Evolutionary conservation across 2,888 invertebrate genomes (phyloP), one percentile per base, ranked within the genome.

Genomic region (Belgica antarctica): DNA sequence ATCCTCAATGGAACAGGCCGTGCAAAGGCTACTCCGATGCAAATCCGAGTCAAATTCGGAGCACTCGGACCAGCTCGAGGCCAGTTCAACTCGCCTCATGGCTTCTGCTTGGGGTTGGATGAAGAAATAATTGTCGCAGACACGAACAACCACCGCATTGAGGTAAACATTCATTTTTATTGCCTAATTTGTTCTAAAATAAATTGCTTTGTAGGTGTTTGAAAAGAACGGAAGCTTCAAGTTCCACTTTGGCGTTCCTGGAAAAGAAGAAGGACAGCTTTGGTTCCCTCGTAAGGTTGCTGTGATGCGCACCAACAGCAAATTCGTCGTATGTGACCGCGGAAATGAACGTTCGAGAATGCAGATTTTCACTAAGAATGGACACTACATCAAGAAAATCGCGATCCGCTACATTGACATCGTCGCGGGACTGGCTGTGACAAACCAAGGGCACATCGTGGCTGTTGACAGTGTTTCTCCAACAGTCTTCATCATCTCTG

Each of bases 251-350:
- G 97, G 96, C 59, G 89, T 90, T 71, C 91, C 95, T 71, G 96
- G 96, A 73, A 93, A 93, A 77, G 96, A 96, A 75, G 96, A 97
- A 77, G 96, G 96, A 0, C 96, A 96, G 77, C 82, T 97, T 73
- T 97, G 96, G 96, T 96, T 96, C 81, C 96, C 97, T 2, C 87
- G 96, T 62, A 96, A 97, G 81, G 96, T 96, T 63, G 95, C 95
- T 7, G 91, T 94, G 1, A 92, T 94, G 83, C 86, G 90, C 70
- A 88, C 87, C 71, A 90, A 89, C 68, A 92, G 92, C 41, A 93
- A 93, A 78, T 92, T 92, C 79, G 96, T 97, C n/a, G 94, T 97
- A 1, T 97, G 97, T 79, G 97, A 97, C 81, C 89, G 97, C 73
- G 96, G 96, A 62, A 96, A 94, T 76, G 96, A 97, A 78, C 87